Base-by-base conservation (phyloP, 2,888 invertebrate genomes). In the Nemapogon koenigi region DNA sequence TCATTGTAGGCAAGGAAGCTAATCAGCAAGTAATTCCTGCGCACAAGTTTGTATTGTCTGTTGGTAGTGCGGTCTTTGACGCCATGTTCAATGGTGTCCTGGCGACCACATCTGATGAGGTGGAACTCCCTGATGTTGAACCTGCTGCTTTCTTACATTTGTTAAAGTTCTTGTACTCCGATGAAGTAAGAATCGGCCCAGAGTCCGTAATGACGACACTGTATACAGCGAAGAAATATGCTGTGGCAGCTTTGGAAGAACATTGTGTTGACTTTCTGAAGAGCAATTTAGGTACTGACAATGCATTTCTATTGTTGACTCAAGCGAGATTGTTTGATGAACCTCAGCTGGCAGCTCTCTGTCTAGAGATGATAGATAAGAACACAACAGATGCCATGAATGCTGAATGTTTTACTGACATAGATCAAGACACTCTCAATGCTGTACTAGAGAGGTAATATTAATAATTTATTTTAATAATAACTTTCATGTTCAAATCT, bases 221-320 rank as follows among this genome's bases (percentile, higher is more conserved):
- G 35, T 93, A 93, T 51, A 89, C 91, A 1, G 92, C 92, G 4
- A 92, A 92, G 53, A 92, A 93, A 51, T 93, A 93, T 69, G 91
- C 90, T 2, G 90, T 93, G 0, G 89, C 90, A 1, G 89, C 90
- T 2, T 64, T 93, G 43, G 92, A 92, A 53, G 86, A 87, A 50
- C 89, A 89, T 41, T 93, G 92, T 68, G 91, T 92, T 0, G 90
- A 91, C 52, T 91, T 91, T 60, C 57, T 85, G 10, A 81, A 87
- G 47, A 83, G 82, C 44, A 90, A 90, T 59, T 73, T 93, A 43
- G 87, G 87, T 38, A 85, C 88, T 16, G 91, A 92, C 48, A 93
- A 93, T 76, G 91, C 92, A 4, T 92, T 92, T 55, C 76, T 91
- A 62, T 69, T 93, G 39, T 69, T 93, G 41, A 90, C 90, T 0